These are phyloP conservation scores for Mus pahari DNA, from an alignment of 2,113 vertebrate genomes.

Conservation along the genomic window DNA sequence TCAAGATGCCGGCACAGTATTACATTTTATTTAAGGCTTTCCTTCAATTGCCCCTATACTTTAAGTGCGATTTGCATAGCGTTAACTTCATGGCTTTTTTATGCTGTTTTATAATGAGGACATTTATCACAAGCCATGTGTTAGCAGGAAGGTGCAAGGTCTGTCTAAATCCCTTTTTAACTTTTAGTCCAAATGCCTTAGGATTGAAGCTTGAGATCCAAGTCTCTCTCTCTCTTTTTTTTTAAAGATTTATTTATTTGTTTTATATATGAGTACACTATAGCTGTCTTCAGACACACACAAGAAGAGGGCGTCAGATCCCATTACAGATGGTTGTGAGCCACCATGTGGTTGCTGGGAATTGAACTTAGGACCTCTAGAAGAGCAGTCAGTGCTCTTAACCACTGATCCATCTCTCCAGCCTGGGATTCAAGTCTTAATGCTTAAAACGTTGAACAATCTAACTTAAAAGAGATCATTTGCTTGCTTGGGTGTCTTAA, in stretches of 20 bases:
- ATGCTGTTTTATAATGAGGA: background rate
- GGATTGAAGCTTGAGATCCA: background rate
- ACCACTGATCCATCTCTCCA: too few species aligned
- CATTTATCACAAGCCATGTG: background rate
- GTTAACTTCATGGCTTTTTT: background rate
- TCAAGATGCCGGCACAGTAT: too few species aligned
- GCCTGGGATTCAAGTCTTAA: background rate
- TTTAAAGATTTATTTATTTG: too few species aligned
- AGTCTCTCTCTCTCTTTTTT: too few species aligned
- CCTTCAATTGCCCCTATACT: background rate
- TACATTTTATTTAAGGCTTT: conserved; percentile 18
- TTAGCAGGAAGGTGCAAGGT: background rate
- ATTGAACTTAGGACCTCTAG: too few species aligned
- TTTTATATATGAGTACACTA: too few species aligned
- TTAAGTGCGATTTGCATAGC: background rate
- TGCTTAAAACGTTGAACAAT: background rate
- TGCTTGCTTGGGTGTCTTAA: background rate
- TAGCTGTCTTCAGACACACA: too few species aligned
- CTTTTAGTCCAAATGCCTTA: background rate
- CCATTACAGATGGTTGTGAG: too few species aligned
- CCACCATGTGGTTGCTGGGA: too few species aligned
- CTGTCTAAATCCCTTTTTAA: background rate
- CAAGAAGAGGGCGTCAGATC: too few species aligned
- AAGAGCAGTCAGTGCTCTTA: too few species aligned
- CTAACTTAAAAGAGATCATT: background rate